Evolutionary conservation across 1,140 invertebrate species (phyloP), one percentile per base, ranked within the genome.

Genomic region (Mactra quadrangularis): DNA sequence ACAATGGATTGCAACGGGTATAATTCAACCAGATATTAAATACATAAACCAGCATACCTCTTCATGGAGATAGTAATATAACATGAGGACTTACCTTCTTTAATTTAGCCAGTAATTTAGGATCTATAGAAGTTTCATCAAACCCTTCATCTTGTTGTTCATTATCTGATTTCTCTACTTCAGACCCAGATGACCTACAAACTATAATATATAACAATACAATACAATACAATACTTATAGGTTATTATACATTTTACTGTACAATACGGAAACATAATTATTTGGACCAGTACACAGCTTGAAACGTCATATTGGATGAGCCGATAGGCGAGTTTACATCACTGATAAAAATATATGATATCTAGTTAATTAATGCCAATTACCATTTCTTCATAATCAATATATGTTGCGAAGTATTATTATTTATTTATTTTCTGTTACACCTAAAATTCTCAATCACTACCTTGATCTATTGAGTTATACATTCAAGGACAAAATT

Each of bases 71-170:
- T n/a, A n/a, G n/a, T n/a, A n/a, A n/a, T n/a, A n/a, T n/a, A n/a
- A n/a, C n/a, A n/a, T n/a, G n/a, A n/a, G n/a, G 1, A 29, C 45
- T 45, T 81, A 88, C 87, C 84, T 86, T 83, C 77, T 83, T 87
- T 1, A 88, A 50, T 78, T 87, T 85, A 4, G 83, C 84, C 27
- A 87, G 68, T 11, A 90, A 72, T 85, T 87, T 87, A 0, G 89
- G 86, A 53, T 87, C 86, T 38, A 90, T 74, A 9, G 41, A 7
- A 31, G 55, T 35, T 72, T 87, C 85, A 77, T 89, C 79, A 85
- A 89, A 87, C 13, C 86, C 87, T 76, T 89, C 86, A 83, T 88
- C 87, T 27, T 68, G 78, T 15, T 71, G 68, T 11, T 81, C 85
- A 53, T 85, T 53, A 33, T 83, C 78, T 27, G 70, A 71, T 31